These are phyloP conservation scores for Diploscapter pachys DNA, from an alignment of 1,140 invertebrate species.

Conservation along the genomic window DNA sequence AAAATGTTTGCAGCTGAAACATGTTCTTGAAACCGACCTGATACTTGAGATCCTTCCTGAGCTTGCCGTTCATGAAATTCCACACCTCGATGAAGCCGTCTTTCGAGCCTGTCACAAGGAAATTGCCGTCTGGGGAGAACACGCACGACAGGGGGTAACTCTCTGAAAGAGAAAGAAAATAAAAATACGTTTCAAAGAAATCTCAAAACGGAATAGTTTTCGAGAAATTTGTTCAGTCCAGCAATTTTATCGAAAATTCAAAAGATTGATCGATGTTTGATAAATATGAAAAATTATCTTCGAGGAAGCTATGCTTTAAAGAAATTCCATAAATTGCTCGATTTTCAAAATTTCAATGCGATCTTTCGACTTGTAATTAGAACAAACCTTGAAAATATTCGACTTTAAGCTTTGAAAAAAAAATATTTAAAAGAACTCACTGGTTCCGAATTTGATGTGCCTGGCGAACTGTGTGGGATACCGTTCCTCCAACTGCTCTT, in stretches of 20 bases:
- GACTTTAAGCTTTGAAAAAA: no score
- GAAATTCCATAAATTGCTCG: no score
- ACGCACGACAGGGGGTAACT: constrained; percentile 71
- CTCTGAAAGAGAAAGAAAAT: constrained; percentile 48
- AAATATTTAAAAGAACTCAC: background rate
- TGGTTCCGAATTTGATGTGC: constrained; percentile 56
- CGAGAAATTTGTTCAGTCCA: no score
- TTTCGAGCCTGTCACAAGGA: constrained; percentile 91
- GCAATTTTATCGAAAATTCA: no score
- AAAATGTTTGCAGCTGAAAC: no score
- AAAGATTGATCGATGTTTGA: no score
- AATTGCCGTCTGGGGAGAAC: constrained; percentile 98
- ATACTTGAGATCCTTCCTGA: constrained; percentile 98
- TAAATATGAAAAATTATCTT: no score
- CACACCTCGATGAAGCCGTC: constrained; percentile 98
- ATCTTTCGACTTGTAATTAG: no score
- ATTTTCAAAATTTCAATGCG: no score
- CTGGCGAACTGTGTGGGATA: constrained; percentile 74
- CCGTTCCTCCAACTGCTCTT: constrained; percentile 96
- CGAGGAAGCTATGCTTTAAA: no score
- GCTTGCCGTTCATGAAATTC: constrained; percentile 99
- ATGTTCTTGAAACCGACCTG: constrained; percentile 70
- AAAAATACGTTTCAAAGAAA: background rate
- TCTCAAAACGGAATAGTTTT: no score
- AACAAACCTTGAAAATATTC: no score